phyloP scores from a whole-genome alignment of 2,797 vertebrate genomes.

The Ceryle rudis region DNA sequence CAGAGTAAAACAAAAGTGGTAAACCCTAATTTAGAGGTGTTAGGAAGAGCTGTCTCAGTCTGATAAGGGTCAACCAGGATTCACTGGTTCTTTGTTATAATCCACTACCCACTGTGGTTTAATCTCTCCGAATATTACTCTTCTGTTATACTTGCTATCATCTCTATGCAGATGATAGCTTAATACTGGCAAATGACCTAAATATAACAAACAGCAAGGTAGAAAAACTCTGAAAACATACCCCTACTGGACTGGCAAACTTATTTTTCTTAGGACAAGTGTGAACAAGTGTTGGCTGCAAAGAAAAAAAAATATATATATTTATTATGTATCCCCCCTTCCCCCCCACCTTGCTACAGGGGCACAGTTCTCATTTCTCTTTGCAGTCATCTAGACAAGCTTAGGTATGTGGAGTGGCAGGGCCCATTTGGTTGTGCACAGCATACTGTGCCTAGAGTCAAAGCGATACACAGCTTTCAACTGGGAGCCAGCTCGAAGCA shows the following conservation, averaged over 20 bases:
- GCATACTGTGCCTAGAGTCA: background rate
- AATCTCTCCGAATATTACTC: background rate
- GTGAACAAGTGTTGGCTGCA: background rate
- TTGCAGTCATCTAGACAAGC: background rate
- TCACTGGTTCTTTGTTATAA: background rate
- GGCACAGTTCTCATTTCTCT: background rate
- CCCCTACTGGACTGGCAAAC: background rate
- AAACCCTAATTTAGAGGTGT: conserved; percentile 9
- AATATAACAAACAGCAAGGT: background rate
- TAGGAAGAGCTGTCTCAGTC: background rate
- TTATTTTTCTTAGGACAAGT: conserved; percentile 17
- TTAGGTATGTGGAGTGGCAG: background rate
- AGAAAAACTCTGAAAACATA: background rate
- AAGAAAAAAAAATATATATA: background rate
- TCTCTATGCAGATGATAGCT: conserved; percentile 11
- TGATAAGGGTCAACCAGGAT: background rate
- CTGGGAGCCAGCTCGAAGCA: background rate
- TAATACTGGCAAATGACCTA: conserved; percentile 23
- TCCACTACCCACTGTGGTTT: conserved; percentile 2
- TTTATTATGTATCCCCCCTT: too few relatives aligned
- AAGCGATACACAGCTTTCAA: background rate
- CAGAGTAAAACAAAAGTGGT: background rate
- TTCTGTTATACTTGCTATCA: conserved; percentile 11
- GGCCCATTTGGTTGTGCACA: background rate
- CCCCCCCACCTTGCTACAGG: background rate